Evolutionary conservation across 2,888 invertebrate species (phyloP).

Genomic region (Osedax frankpressi): DNA sequence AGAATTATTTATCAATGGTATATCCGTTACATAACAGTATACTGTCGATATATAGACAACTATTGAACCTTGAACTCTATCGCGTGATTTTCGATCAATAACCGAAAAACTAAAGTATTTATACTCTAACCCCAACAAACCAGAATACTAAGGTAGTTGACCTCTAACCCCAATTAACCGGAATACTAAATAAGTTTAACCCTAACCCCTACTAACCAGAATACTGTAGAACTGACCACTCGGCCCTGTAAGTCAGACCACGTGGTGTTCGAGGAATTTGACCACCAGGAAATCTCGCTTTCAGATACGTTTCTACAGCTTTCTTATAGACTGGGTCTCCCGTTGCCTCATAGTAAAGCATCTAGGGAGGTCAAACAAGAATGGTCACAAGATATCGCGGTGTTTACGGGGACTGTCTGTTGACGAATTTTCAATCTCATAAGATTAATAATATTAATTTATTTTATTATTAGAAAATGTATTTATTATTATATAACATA

Average conservation of each 20-base stretch:
- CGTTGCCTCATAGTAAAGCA: slow-evolving; percentile 33
- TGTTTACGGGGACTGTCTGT: too few relatives aligned
- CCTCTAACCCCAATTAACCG: neutral
- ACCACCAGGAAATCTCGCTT: slow-evolving; percentile 35
- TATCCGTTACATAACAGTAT: neutral
- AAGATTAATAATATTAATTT: too few relatives aligned
- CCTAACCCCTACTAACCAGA: slow-evolving; percentile 25
- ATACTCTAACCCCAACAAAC: too few relatives aligned
- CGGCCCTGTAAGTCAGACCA: slow-evolving; percentile 35
- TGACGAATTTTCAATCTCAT: too few relatives aligned
- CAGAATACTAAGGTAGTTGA: neutral
- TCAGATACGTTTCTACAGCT: slow-evolving; percentile 31
- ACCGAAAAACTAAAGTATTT: too few relatives aligned
- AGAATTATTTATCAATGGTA: too few relatives aligned
- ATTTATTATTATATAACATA: too few relatives aligned
- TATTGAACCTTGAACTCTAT: neutral
- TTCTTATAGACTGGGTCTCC: slow-evolving; percentile 30
- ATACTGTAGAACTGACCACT: slow-evolving; percentile 37
- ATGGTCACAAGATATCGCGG: too few relatives aligned
- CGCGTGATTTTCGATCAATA: too few relatives aligned
- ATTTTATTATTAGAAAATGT: too few relatives aligned
- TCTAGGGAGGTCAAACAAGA: too few relatives aligned
- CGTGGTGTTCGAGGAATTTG: slow-evolving; percentile 33
- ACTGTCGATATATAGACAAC: neutral
- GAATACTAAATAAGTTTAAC: neutral